phyloP scores from a whole-genome alignment of 2,888 invertebrate genomes.

The Galeopsomyia nigrocyanea region DNA sequence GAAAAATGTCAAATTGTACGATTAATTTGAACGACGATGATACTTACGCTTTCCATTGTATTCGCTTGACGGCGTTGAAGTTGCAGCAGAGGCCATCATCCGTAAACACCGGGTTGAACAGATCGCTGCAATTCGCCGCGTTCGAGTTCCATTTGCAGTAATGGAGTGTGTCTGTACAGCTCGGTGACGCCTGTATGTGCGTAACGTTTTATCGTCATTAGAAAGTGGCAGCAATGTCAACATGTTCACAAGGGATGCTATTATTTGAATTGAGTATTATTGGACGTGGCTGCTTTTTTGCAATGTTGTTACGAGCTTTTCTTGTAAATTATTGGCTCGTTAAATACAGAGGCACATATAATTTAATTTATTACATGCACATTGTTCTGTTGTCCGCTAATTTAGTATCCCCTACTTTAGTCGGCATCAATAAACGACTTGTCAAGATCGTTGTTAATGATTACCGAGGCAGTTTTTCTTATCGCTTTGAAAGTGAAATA shows the following conservation, averaged over 20 bases:
- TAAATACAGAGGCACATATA: too few species aligned
- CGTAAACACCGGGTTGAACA: slow-evolving; percentile 83
- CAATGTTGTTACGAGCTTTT: too few species aligned
- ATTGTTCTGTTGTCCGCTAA: background rate
- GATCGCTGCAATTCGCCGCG: slow-evolving; percentile 74
- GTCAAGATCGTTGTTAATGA: too few species aligned
- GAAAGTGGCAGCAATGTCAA: slow-evolving; percentile 79
- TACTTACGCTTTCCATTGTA: too few species aligned
- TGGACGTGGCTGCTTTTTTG: too few species aligned
- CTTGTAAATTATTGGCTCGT: too few species aligned
- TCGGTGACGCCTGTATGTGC: slow-evolving; percentile 86
- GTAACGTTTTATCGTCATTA: too few species aligned
- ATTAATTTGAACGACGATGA: too few species aligned
- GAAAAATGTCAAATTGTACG: too few species aligned
- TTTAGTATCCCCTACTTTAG: too few species aligned
- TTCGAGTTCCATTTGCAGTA: slow-evolving; percentile 79
- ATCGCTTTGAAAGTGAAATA: background rate
- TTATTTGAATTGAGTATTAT: too few species aligned
- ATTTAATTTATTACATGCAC: slow-evolving; percentile 72
- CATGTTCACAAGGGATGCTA: slow-evolving; percentile 74
- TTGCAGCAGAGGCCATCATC: slow-evolving; percentile 90
- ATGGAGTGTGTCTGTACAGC: slow-evolving; percentile 82
- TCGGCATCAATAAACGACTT: too few species aligned
- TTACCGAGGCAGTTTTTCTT: background rate
- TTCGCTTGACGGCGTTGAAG: slow-evolving; percentile 81